Evolutionary conservation across 2,797 vertebrate species (phyloP), one percentile per base, ranked within the genome.

Genomic region (Antennarius maculatus): DNA sequence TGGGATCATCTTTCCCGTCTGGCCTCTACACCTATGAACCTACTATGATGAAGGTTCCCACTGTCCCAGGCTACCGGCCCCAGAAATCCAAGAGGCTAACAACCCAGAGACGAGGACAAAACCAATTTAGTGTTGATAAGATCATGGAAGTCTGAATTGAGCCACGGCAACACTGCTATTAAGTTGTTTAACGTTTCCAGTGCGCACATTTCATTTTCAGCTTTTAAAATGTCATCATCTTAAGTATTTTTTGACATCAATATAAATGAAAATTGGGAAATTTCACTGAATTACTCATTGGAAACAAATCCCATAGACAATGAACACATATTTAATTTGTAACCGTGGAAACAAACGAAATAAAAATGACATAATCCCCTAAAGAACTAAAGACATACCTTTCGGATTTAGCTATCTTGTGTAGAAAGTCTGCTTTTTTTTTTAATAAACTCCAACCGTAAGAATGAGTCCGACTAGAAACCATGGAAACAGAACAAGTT

Each of bases 41-140:
- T 31, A 14, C 46, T 5, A 52, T 18, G 83, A 82, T 76, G 63
- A 56, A 66, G 74, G 71, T 42, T 66, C 69, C 70, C 66, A 16
- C 51, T 59, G 69, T 65, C 76, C 56, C 77, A 55, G 79, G 50
- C 62, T 62, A 16, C 55, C 61, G 61, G 61, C 58, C 54, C 6
- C 31, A 34, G 31, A 8, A 34, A 34, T 34, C 31, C 8, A 8
- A 34, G 31, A 34, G 31, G 5, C 31, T 34, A 61, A 74, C 60
- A 57, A 13, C 59, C 70, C 71, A 12, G 69, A 76, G 67, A 63
- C 11, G 34, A 69, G 52, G 70, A 79, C 54, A 69, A 69, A 52
- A 81, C 57, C 49, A 16, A 1, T 4, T 5, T 46, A 66, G 76
- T 50, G 81, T 82, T 75, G 68, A 63, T 72, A 63, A 8, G 51